phyloP scores from a whole-genome alignment of 2,888 invertebrate species.

The Eupithecia tripunctaria region DNA sequence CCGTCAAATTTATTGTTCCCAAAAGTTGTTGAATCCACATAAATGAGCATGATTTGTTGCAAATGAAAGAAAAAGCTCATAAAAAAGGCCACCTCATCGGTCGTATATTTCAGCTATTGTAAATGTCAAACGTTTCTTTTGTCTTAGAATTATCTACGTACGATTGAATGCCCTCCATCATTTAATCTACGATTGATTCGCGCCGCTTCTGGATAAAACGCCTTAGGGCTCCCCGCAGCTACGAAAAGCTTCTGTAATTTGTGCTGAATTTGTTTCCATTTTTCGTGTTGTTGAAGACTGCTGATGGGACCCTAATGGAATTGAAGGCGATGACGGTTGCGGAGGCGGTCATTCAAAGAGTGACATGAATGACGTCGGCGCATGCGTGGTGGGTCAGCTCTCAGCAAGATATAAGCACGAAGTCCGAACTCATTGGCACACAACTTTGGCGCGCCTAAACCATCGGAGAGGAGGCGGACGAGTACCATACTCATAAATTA shows the following conservation, averaged over 20 bases:
- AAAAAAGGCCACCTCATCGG: not conserved
- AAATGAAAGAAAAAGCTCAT: not conserved
- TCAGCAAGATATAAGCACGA: slow-evolving; percentile 76
- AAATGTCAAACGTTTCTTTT: slow-evolving; percentile 1
- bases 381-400: slow-evolving; percentile 67
- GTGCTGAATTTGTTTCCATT: slow-evolving; percentile 15
- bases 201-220: slow-evolving; percentile 31
- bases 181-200: slow-evolving; percentile 37
- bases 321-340: slow-evolving; percentile 62
- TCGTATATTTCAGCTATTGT: not conserved
- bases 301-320: slow-evolving; percentile 37
- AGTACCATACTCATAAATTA: slow-evolving; percentile 49
- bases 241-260: slow-evolving; percentile 21
- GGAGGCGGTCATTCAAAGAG: slow-evolving; percentile 79
- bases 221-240: slow-evolving; percentile 27
- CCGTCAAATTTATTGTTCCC: not conserved
- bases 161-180: slow-evolving; percentile 23
- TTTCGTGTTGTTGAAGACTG: slow-evolving; percentile 17
- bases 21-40: not conserved
- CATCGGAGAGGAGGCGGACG: slow-evolving; percentile 68
- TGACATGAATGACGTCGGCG: slow-evolving; percentile 74
- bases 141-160: not conserved
- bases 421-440: slow-evolving; percentile 69
- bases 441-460: slow-evolving; percentile 80
- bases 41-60: not conserved